Percentiles rank a stretch among this genome's conserved stretches.
Conservation (phyloP, 2,888 invertebrate species). For the Belgica antarctica region DNA sequence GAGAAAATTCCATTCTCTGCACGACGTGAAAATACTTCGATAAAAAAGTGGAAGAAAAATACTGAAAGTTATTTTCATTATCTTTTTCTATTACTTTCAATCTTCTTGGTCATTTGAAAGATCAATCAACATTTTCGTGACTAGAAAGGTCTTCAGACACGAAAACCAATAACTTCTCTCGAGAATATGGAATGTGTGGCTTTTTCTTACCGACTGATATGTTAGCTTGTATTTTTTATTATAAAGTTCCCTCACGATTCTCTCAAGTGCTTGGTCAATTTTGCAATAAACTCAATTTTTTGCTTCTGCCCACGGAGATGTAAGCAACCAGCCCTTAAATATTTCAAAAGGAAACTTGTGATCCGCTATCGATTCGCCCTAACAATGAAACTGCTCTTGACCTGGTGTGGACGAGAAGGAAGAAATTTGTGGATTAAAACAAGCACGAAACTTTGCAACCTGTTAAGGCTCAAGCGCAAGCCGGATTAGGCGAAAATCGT, state of each 20-base stretch:
- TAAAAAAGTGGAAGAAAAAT: not conserved
- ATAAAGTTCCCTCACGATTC: not conserved
- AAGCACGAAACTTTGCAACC: not conserved
- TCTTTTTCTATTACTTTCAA: not conserved
- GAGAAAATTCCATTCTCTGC: constrained; percentile 27
- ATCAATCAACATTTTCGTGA: not conserved
- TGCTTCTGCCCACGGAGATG: not conserved
- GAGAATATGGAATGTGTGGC: constrained; percentile 19
- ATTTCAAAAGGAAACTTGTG: not conserved
- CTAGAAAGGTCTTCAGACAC: no score
- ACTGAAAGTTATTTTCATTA: not conserved
- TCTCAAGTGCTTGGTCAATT: not conserved
- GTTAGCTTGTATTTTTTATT: constrained; percentile 9
- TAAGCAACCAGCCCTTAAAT: not conserved
- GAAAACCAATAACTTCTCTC: not conserved
- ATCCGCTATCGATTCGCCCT: constrained; percentile 1
- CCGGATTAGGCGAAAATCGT: not conserved
- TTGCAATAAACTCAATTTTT: not conserved
- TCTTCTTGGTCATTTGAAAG: constrained; percentile 20
- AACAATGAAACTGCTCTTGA: constrained; percentile 41
- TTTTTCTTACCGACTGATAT: constrained; percentile 24
- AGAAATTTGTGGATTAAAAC: constrained; percentile 20
- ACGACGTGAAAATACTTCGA: not conserved
- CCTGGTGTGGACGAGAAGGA: constrained; percentile 22
- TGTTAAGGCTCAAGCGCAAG: not conserved